Base-by-base conservation (phyloP, 2,888 invertebrate species). In the Chaetogeoica ovagalla region DNA sequence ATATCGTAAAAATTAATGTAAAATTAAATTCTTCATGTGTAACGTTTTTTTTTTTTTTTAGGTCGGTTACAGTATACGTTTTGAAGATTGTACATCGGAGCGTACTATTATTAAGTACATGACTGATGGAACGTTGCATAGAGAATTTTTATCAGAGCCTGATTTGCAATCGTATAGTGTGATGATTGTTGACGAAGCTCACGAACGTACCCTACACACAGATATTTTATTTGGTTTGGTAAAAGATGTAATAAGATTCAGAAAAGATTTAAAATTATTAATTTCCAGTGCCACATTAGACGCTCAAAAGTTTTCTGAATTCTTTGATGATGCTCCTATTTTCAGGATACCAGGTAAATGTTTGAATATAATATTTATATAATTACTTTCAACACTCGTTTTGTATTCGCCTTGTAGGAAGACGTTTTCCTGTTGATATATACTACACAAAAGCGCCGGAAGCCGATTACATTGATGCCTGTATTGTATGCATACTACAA, bases 391-490 rank as follows among this genome's bases (percentile, higher is more conserved):
- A 43, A 43, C 48, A 15, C 1, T n/a, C 13, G 3, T 11, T 48
- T 48, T 13, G 6, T 11, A 11, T 43, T 11, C 43, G 79, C 70
- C 73, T 83, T 82, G 55, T 83, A 85, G 99, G 99, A n/a, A 88
- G 97, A 84, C 89, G 98, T 83, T 98, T 95, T 88, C 98, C 98
- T 2, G 99, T 99, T 0, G 96, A 99, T 86, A 97, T 99, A 85
- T 99, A 96, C 87, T 99, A 99, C 86, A 99, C 99, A 0, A 97
- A 97, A 89, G 98, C 98, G 0, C 99, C 99, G 0, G 99, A 99
- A 88, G 98, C 98, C 2, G 98, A 99, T 88, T 99, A 98, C 86
- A 92, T 99, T 70, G 98, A 99, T 87, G 98, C 98, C 0, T 93
- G 96, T 86, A 97, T 98, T n/a, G 96, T 97, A 0, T 96, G 98